phyloP scores from a whole-genome alignment of 2,113 vertebrate species.

The Jacana jacana region DNA sequence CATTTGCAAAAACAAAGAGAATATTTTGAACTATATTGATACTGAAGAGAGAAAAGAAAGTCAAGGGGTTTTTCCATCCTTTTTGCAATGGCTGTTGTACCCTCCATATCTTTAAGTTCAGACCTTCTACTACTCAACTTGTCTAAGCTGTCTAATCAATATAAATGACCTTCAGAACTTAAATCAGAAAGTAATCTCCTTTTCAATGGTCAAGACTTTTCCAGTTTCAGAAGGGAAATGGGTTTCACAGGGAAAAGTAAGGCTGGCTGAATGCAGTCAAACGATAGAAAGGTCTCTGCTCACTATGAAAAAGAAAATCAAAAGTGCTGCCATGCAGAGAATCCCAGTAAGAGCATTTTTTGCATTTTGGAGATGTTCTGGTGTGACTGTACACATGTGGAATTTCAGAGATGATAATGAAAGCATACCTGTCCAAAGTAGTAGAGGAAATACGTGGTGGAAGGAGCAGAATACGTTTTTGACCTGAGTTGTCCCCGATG shows the following conservation, averaged over 20 bases:
- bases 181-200: background rate
- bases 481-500: accelerated
- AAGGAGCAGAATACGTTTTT: background rate
- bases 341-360: background rate
- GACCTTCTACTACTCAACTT: background rate
- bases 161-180: background rate
- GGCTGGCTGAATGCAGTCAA: background rate
- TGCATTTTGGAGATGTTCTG: background rate
- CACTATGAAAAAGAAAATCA: background rate
- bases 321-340: background rate
- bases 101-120: background rate
- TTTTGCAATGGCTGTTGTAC: background rate
- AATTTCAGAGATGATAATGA: background rate
- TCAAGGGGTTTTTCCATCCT: background rate
- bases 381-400: background rate
- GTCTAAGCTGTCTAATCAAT: background rate
- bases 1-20: background rate
- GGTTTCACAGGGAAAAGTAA: background rate
- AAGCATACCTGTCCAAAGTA: background rate
- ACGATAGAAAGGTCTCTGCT: background rate
- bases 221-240: background rate
- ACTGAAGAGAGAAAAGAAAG: background rate
- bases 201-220: background rate
- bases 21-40: background rate
- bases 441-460: background rate